phyloP scores from a whole-genome alignment of 2,888 invertebrate genomes.

The Graphium colonna region DNA sequence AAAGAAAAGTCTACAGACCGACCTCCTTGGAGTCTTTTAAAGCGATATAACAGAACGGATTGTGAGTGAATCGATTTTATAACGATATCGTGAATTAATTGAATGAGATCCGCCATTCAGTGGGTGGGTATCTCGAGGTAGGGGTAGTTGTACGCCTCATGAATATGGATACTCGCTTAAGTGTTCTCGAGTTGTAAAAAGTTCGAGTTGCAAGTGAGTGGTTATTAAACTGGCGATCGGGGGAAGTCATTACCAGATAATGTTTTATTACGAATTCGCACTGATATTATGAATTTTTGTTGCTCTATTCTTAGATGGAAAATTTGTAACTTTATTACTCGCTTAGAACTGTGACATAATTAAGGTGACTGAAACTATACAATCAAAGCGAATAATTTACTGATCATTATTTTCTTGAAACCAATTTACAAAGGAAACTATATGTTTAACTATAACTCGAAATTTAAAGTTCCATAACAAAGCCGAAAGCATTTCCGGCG shows the following conservation, averaged over 20 bases:
- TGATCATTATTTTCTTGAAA: too few relatives aligned
- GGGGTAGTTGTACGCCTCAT: conserved; percentile 41
- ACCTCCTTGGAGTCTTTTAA: conserved; percentile 31
- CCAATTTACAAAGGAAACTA: too few relatives aligned
- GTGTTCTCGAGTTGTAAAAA: conserved; percentile 58
- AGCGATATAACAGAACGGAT: conserved; percentile 32
- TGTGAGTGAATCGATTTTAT: conserved; percentile 32
- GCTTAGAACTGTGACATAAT: too few relatives aligned
- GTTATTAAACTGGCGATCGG: conserved; percentile 42
- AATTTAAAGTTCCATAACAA: too few relatives aligned
- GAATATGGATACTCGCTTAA: conserved; percentile 66
- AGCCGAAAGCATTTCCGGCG: too few relatives aligned
- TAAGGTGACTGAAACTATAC: too few relatives aligned
- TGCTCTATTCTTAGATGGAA: too few relatives aligned
- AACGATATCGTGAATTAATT: conserved; percentile 67
- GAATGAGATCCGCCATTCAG: conserved; percentile 64
- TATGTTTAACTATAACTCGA: too few relatives aligned
- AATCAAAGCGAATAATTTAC: too few relatives aligned
- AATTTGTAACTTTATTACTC: too few relatives aligned
- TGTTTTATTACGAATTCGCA: background rate
- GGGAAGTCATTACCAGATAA: conserved; percentile 7
- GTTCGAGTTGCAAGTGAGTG: conserved; percentile 49
- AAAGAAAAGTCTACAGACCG: conserved; percentile 43
- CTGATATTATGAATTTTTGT: too few relatives aligned
- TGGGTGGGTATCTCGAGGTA: conserved; percentile 33